A percentile compares a stretch with the other conserved stretches of the same genome.
Conservation (phyloP, 2,797 vertebrate genomes). For the Pristis pectinata region DNA sequence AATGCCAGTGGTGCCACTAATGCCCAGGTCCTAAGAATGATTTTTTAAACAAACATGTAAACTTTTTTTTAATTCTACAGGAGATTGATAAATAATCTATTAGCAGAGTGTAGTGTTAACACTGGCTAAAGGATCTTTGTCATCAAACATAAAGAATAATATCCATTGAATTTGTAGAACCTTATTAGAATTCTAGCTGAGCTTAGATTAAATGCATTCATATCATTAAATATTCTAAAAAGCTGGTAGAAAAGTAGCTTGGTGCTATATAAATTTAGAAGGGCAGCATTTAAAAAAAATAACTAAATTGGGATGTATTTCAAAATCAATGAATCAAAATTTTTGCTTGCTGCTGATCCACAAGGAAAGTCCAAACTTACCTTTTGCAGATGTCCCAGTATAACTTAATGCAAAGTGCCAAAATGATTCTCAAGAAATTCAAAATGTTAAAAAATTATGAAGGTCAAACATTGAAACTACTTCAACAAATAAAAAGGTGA, state of each 20-base stretch:
- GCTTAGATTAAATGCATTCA: not conserved
- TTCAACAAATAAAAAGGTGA: no score
- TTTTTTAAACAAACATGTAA: not conserved
- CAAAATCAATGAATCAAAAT: not conserved
- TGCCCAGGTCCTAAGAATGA: not conserved
- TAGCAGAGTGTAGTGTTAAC: not conserved
- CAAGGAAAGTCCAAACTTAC: no score
- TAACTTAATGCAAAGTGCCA: no score
- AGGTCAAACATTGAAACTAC: no score
- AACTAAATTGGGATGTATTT: not conserved
- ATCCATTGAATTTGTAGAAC: not conserved
- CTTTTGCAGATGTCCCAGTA: no score
- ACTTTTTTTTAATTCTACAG: not conserved
- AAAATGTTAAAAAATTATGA: no score
- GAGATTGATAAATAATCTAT: not conserved
- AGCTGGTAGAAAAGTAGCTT: not conserved
- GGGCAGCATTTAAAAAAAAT: not conserved
- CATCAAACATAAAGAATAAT: not conserved
- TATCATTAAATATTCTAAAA: not conserved
- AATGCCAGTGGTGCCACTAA: not conserved
- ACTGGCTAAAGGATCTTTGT: not conserved
- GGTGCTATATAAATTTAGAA: not conserved
- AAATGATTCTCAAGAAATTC: no score
- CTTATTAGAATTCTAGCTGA: not conserved
- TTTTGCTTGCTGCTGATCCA: not conserved